These are phyloP conservation scores for Morpho deidamia DNA, from an alignment of 2,888 invertebrate genomes.

Conservation along the genomic window DNA sequence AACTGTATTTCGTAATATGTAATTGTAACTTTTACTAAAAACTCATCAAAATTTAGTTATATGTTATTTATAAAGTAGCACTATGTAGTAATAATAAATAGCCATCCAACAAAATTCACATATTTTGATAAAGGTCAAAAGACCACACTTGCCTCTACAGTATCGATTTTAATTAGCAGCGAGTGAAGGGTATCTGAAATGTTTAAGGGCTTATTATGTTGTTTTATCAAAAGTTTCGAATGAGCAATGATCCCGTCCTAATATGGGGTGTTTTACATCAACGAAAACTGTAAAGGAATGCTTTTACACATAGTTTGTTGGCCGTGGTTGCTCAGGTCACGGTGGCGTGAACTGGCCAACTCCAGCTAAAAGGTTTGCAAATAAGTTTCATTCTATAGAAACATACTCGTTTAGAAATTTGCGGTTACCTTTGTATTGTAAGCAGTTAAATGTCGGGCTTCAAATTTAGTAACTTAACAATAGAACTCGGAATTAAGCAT, in stretches of 20 bases:
- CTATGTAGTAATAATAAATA: background rate
- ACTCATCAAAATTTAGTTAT: no score
- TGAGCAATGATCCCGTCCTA: slow-evolving; percentile 22
- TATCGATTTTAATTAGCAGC: slow-evolving; percentile 20
- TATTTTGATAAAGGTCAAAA: slow-evolving; percentile 3
- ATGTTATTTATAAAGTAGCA: no score
- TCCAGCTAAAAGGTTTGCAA: slow-evolving; percentile 67
- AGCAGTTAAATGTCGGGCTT: slow-evolving; percentile 74
- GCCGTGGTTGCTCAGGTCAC: slow-evolving; percentile 42
- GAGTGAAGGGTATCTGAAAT: slow-evolving; percentile 14
- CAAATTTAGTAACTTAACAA: slow-evolving; percentile 73
- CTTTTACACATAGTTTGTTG: slow-evolving; percentile 56
- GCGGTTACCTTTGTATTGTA: slow-evolving; percentile 77
- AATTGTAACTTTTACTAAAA: no score
- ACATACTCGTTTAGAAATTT: slow-evolving; percentile 71
- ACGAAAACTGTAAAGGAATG: slow-evolving; percentile 43
- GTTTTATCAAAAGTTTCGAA: slow-evolving; percentile 24
- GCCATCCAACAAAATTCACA: background rate
- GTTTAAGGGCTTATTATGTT: slow-evolving; percentile 22
- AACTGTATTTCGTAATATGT: no score
- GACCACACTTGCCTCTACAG: slow-evolving; percentile 8
- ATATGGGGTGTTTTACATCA: slow-evolving; percentile 23
- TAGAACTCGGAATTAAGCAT: slow-evolving; percentile 71
- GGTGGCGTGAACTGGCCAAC: slow-evolving; percentile 54
- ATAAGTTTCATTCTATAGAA: slow-evolving; percentile 69